Percentiles rank a stretch among this genome's conserved stretches.
Conservation (phyloP, 2,888 invertebrate genomes). For the Aphodius granarius region DNA sequence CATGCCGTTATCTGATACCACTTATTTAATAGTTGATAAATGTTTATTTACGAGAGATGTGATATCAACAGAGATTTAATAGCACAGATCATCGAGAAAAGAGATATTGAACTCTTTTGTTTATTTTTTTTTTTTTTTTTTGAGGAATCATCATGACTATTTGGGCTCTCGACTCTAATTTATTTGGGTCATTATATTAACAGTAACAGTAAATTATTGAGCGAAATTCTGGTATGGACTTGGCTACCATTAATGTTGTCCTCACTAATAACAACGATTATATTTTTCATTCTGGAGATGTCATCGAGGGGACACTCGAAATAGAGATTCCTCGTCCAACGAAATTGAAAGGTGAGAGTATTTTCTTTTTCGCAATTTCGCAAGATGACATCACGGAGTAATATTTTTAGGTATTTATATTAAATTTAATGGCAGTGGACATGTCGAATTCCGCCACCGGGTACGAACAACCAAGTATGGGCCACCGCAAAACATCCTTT, state of each 20-base stretch:
- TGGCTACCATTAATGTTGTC: neutral
- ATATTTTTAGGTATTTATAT: constrained; percentile 7
- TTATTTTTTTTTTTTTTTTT: neutral
- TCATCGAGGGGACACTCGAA: neutral
- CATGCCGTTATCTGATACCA: neutral
- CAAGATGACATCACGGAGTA: neutral
- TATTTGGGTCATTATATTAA: neutral
- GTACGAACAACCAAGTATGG: neutral
- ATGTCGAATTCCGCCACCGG: neutral
- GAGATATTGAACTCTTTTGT: neutral
- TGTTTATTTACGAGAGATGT: neutral
- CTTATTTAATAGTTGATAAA: neutral
- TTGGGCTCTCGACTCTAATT: no score
- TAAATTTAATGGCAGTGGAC: constrained; percentile 3
- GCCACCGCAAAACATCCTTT: neutral
- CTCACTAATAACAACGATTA: neutral
- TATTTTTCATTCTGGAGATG: neutral
- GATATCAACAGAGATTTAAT: neutral
- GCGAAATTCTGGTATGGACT: neutral
- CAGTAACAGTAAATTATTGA: neutral
- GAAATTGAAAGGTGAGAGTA: constrained; percentile 5
- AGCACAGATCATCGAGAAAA: neutral
- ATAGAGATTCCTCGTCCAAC: neutral
- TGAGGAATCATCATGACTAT: neutral
- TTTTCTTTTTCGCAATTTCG: neutral